Percentiles rank a stretch among this genome's conserved stretches.
Conservation (phyloP, 2,888 invertebrate genomes). For the Synanthedon myopaeformis region DNA sequence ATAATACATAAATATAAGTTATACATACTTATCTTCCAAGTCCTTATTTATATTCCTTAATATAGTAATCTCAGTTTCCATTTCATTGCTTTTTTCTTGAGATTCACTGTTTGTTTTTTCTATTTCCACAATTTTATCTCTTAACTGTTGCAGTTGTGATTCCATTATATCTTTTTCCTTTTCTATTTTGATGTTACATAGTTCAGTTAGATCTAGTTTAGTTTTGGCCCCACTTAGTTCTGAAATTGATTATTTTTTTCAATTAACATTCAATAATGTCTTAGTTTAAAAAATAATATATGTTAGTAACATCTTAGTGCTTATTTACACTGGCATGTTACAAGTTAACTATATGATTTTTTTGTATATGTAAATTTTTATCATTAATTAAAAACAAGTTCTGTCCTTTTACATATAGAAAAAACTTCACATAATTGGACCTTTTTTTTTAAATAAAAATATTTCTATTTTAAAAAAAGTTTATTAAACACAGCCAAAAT, state of each 20-base stretch:
- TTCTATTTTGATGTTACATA: slow-evolving; percentile 17
- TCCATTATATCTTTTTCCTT: slow-evolving; percentile 27
- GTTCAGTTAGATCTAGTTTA: slow-evolving; percentile 22
- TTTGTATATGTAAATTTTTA: no score
- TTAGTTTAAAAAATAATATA: no score
- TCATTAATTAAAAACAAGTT: no score
- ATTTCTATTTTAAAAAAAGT: no score
- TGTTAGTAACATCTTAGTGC: no score
- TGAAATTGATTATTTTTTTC: slow-evolving; percentile 12
- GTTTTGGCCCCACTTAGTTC: slow-evolving; percentile 25
- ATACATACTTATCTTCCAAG: slow-evolving; percentile 39
- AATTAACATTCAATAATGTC: no score
- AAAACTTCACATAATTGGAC: no score
- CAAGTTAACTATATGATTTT: no score
- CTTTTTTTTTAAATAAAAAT: no score
- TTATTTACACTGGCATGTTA: no score
- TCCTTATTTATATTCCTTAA: slow-evolving; percentile 32
- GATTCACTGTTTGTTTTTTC: slow-evolving; percentile 27
- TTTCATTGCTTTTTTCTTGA: slow-evolving; percentile 23
- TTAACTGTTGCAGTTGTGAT: slow-evolving; percentile 30
- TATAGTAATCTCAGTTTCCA: slow-evolving; percentile 26
- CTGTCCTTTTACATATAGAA: no score
- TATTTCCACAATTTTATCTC: slow-evolving; percentile 26
- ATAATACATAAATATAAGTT: not conserved
- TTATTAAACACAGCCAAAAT: no score